Evolutionary conservation across 2,888 invertebrate species (phyloP).

Genomic region (Molanna angustata): DNA sequence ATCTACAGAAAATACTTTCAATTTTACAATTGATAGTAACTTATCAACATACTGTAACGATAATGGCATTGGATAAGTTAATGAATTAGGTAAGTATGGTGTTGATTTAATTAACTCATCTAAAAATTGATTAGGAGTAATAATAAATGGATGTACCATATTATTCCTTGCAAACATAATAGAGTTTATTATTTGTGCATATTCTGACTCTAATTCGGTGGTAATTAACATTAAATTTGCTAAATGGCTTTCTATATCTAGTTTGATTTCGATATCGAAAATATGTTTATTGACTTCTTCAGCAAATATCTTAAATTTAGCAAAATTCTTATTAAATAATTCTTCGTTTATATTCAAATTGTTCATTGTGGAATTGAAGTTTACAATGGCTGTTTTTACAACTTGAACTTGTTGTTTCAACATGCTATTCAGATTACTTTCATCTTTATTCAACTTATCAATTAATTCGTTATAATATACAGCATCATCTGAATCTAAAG

Average conservation of each 20-base stretch:
- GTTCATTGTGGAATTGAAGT: constrained; percentile 29
- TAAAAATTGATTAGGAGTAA: constrained; percentile 23
- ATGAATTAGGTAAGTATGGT: neutral
- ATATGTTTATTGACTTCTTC: constrained; percentile 6
- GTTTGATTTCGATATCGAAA: constrained; percentile 8
- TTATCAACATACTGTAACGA: neutral
- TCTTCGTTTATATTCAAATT: constrained; percentile 29
- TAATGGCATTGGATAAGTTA: neutral
- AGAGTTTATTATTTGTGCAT: constrained; percentile 21
- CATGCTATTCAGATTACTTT: constrained; percentile 24
- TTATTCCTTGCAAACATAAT: constrained; percentile 30
- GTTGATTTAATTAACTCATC: neutral
- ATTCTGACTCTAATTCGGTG: constrained; percentile 26
- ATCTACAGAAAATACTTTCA: neutral
- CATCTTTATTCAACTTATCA: constrained; percentile 24
- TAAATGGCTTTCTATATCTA: constrained; percentile 21
- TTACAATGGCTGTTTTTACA: constrained; percentile 27
- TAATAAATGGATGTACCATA: constrained; percentile 30
- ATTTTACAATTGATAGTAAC: neutral
- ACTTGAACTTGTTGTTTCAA: constrained; percentile 32
- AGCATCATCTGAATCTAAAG: constrained; percentile 18
- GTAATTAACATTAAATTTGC: constrained; percentile 23
- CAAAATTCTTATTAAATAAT: constrained; percentile 29
- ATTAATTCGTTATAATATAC: constrained; percentile 29
- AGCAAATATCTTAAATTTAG: constrained; percentile 22